Percentiles rank a stretch among this genome's conserved stretches.
These are phyloP conservation scores for Arctopsyche grandis DNA, from an alignment of 1,140 invertebrate species.

Conservation along the genomic window DNA sequence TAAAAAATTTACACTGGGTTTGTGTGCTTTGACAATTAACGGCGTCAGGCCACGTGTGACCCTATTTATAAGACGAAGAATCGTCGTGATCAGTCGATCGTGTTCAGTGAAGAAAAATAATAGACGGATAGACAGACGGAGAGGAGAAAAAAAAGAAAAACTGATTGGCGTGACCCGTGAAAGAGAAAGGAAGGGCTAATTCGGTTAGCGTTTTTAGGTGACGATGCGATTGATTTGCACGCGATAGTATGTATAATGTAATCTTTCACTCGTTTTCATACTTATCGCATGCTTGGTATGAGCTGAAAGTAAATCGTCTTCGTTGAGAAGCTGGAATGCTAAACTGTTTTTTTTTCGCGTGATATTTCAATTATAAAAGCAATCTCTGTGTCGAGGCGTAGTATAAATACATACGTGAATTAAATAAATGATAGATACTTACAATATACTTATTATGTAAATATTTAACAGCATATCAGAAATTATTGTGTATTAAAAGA, in stretches of 20 bases:
- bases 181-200: conserved; percentile 21
- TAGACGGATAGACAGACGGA: no score
- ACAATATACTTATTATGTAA: no score
- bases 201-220: neutral
- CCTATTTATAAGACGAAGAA: neutral
- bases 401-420: no score
- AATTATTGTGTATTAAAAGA: no score
- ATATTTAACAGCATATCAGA: no score
- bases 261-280: neutral
- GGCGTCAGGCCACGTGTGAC: conserved; percentile 7
- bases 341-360: neutral
- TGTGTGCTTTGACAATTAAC: conserved; percentile 6
- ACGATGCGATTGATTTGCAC: conserved; percentile 4
- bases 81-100: conserved; percentile 12
- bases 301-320: neutral
- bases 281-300: neutral
- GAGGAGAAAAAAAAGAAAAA: neutral
- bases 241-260: no score
- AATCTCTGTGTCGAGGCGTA: neutral
- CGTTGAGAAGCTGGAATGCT: neutral
- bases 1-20: neutral
- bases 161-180: neutral
- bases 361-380: neutral
- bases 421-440: no score
- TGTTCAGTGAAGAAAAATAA: neutral